Conservation (phyloP, 2,888 invertebrate genomes). For the Tetragnatha montana region DNA sequence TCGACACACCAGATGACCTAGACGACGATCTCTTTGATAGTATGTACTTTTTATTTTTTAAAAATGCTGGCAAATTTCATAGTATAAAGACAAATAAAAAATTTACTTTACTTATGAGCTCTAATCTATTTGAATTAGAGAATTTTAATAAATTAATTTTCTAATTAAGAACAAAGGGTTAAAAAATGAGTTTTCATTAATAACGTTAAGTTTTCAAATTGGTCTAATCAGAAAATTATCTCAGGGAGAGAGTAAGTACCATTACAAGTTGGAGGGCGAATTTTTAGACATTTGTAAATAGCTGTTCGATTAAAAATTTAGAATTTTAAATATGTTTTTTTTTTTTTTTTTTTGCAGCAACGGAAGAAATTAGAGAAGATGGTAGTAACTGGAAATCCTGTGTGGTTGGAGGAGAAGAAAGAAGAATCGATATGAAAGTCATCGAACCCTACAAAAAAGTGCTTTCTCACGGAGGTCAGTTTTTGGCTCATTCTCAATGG, state of each 20-base stretch:
- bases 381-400: slow-evolving; percentile 84
- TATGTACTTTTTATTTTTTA: slow-evolving; percentile 73
- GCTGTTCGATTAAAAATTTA: not conserved
- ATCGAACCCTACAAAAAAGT: slow-evolving; percentile 94
- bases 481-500: no score
- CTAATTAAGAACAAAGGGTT: no score
- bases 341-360: slow-evolving; percentile 80
- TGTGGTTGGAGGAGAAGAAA: slow-evolving; percentile 83
- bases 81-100: no score
- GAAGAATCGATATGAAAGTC: slow-evolving; percentile 90
- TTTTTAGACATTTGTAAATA: not conserved
- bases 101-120: no score
- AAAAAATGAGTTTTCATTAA: no score
- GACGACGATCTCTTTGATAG: slow-evolving; percentile 77
- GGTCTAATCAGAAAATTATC: no score
- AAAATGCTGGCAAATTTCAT: no score
- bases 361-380: slow-evolving; percentile 84
- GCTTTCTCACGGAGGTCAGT: slow-evolving; percentile 87
- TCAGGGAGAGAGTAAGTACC: no score
- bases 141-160: no score
- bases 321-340: not conserved
- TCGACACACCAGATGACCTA: slow-evolving; percentile 78
- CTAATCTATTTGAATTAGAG: no score
- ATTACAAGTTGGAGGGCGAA: no score
- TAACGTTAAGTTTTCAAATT: no score